Conservation (phyloP, 2,888 invertebrate species). For the Netelia melanura region DNA sequence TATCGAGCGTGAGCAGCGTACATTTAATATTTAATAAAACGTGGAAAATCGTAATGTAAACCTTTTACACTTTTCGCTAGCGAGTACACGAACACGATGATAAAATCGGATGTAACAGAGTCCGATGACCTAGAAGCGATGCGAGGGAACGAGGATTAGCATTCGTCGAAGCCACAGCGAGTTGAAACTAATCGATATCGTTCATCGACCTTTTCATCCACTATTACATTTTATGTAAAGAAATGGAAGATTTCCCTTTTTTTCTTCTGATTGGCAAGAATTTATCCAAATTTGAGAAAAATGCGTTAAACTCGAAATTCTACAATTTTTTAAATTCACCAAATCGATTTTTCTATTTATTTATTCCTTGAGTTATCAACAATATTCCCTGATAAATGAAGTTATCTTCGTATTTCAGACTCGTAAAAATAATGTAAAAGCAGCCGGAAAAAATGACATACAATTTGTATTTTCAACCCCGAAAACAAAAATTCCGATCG, state of each 20-base stretch:
- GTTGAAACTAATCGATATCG: conserved; percentile 39
- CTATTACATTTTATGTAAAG: not conserved
- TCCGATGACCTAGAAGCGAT: conserved; percentile 44
- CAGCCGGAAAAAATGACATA: not conserved
- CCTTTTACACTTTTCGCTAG: conserved; percentile 22
- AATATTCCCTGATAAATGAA: too few species aligned
- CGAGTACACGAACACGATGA: conserved; percentile 18
- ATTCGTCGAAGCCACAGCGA: conserved; percentile 36
- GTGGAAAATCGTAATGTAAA: conserved; percentile 23
- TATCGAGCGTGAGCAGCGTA: not conserved
- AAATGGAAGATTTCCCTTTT: not conserved
- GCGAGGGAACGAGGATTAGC: conserved; percentile 9
- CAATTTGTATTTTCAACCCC: not conserved
- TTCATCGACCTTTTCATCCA: conserved; percentile 23
- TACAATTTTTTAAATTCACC: too few species aligned
- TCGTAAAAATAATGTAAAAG: too few species aligned
- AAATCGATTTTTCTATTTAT: too few species aligned
- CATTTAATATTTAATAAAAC: conserved; percentile 50
- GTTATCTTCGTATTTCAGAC: too few species aligned
- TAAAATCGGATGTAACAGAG: conserved; percentile 20
- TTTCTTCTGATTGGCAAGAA: too few species aligned
- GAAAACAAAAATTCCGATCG: not conserved
- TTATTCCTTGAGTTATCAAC: too few species aligned
- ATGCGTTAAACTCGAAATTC: too few species aligned
- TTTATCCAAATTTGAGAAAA: too few species aligned